Evolutionary conservation across 2,113 vertebrate species (phyloP), one percentile per base, ranked within the genome.

Genomic region (Mobula hypostoma): DNA sequence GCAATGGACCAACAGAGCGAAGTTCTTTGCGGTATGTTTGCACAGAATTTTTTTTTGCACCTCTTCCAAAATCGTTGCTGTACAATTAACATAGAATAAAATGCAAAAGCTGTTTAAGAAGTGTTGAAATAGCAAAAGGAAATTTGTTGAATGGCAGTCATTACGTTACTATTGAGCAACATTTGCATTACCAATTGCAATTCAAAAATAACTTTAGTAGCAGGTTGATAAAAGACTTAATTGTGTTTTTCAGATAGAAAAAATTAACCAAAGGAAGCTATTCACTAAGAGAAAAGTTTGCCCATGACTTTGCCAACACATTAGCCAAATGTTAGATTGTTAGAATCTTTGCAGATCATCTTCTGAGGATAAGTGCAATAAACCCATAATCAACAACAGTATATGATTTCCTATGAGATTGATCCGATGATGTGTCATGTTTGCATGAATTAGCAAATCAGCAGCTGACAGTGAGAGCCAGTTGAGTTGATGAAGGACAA

Each of bases 391-490:
- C 48, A 48, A 48, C 48, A 48, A 61, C 61, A 91, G 9, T 3
- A 8, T 68, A 2, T 91, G 14, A 91, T 29, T 91, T 91, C 87
- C 87, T 91, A 63, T 91, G 63, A 91, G 87, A 63, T 92, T 92
- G 88, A 70, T 40, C 66, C 88, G 21, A 68, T 21, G 32, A 63
- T 92, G 66, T 92, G 63, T 92, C 88, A 72, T 40, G 40, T 70
- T 40, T 70, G 15, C 66, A 70, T 72, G 0, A 92, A 2, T 92
- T 70, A 63, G 66, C 88, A 92, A 72, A 92, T 19, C 14, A 24
- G 17, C 32, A 70, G 21, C 68, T 32, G 32, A 29, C n/a, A 70
- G n/a, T 92, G 88, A 36, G 61, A 68, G 63, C 61, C 68, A 7
- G 82, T 82, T 56, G n/a, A 85, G 58, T n/a, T 1, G n/a, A 92